A percentile compares a stretch with the other conserved stretches of the same genome.
phyloP scores from a whole-genome alignment of 2,797 vertebrate genomes.

The Nannoperca australis region DNA sequence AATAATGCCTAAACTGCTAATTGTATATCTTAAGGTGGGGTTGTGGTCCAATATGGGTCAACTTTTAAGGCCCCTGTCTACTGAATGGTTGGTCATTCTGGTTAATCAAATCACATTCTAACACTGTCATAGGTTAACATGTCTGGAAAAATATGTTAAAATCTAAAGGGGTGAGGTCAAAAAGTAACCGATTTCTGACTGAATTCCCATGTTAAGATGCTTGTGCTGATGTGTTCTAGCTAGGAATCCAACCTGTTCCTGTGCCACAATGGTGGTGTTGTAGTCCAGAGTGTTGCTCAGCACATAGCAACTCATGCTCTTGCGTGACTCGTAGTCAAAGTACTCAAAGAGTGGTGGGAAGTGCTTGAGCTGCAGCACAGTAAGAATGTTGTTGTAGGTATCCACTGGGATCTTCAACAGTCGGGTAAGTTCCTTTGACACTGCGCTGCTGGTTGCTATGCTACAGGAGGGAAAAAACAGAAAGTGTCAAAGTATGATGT shows the following conservation, averaged over 20 bases:
- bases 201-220: not conserved
- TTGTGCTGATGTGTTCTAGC: not conserved
- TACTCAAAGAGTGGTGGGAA: constrained; percentile 98
- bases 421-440: constrained; percentile 97
- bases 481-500: not conserved
- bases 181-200: no score
- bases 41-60: no score
- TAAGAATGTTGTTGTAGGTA: constrained; percentile 96
- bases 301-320: constrained; percentile 99
- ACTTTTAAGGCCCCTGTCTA: no score
- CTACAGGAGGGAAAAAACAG: constrained; percentile 75
- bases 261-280: constrained; percentile 94
- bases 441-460: constrained; percentile 98
- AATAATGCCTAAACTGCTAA: no score
- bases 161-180: no score
- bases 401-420: constrained; percentile 98
- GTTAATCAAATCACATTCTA: no score
- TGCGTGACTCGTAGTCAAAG: constrained; percentile 98
- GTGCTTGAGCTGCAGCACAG: constrained; percentile 96
- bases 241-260: constrained; percentile 92
- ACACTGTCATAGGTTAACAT: no score
- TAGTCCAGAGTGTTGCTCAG: constrained; percentile 96
- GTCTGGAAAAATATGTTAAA: no score
- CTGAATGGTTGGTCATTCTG: no score
- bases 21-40: no score